A percentile compares a stretch with the other conserved stretches of the same genome.
phyloP scores from a whole-genome alignment of 2,797 vertebrate genomes.

The Eidolon dupreanum region DNA sequence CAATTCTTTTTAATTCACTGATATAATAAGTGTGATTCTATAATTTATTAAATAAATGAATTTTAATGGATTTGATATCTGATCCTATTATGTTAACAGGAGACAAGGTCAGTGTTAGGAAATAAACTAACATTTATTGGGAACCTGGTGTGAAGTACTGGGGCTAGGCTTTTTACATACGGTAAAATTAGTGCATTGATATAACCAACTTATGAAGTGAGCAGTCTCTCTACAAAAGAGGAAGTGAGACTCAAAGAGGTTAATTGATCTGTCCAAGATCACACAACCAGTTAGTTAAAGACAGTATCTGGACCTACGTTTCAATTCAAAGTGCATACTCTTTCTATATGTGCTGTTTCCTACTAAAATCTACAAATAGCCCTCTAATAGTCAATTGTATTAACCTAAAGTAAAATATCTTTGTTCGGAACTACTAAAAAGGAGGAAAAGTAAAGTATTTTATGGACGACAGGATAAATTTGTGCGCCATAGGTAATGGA shows the following conservation, averaged over 20 bases:
- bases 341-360: neutral
- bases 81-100: neutral
- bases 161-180: neutral
- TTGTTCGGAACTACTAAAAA: slow-evolving; percentile 34
- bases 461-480: neutral
- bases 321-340: neutral
- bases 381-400: neutral
- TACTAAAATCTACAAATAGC: neutral
- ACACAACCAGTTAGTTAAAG: neutral
- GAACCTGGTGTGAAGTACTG: neutral
- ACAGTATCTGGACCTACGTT: neutral
- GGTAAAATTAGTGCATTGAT: neutral
- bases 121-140: neutral
- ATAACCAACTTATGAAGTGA: neutral
- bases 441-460: neutral
- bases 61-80: neutral
- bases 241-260: neutral
- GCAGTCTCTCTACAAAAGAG: neutral
- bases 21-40: neutral
- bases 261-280: neutral
- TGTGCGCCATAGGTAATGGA: neutral
- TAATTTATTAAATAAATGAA: slow-evolving; percentile 30
- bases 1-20: neutral
- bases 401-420: neutral
- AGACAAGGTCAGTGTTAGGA: neutral